Base-by-base conservation (phyloP, 2,797 vertebrate genomes). In the Rhadinocentrus ornatus region DNA sequence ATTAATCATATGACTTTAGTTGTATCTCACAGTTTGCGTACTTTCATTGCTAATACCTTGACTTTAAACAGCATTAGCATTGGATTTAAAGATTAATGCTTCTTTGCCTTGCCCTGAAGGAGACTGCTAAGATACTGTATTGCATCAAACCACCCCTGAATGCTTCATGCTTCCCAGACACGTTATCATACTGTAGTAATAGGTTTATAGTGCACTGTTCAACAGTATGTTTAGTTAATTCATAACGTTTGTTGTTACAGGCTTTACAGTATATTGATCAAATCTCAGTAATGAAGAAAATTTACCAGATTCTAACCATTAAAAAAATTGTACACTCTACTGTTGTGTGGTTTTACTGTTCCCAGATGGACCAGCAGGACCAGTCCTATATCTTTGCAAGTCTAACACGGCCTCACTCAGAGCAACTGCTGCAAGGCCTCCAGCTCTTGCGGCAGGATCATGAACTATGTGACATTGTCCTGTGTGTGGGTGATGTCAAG, bases 351-450 rank as follows among this genome's bases (percentile, higher is more conserved):
- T 13, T 75, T 66, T n/a, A n/a, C 26, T 83, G 50, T 71, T 63
- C 65, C 57, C 93, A 98, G 97, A 99, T 99, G 98, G 98, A 99
- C 94, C 97, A 96, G 92, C 94, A 96, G 93, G 94, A 97, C 81
- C 96, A 96, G 82, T 93, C 96, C 83, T 99, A 97, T 95, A 96
- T 97, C 96, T 96, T 99, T 94, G 97, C 98, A 95, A 99, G 97
- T 94, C 90, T 99, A 87, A 96, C 95, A 60, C 96, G 96, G 75
- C 95, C 98, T 88, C 98, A 99, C 91, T 98, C 97, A 1, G 97
- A 99, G 86, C 98, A 99, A 93, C 95, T 99, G 82, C 94, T 99
- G 89, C 97, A 99, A 90, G 97, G 98, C 90, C 89, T 99, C 68
- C 97, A 99, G 92, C 95, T 98, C 82, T 95, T 99, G 90, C 96